Conservation (phyloP, 2,797 vertebrate genomes). For the Muscicapa comitata region DNA sequence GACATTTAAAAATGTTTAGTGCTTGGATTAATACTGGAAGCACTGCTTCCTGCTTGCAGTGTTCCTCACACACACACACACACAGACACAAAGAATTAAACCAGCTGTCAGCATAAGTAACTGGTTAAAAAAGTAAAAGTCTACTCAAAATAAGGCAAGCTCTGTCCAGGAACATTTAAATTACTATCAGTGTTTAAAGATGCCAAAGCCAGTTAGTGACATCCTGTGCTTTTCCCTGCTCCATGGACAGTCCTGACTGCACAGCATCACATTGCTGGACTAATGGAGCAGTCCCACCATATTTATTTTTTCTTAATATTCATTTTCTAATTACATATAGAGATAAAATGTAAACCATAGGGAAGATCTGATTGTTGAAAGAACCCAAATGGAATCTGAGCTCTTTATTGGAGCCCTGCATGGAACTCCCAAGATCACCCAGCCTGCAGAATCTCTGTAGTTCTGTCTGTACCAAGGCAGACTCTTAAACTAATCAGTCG, state of each 20-base stretch:
- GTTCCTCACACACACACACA: not conserved
- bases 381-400: too few relatives aligned
- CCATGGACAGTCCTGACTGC: not conserved
- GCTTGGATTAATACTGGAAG: not conserved
- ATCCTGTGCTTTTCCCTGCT: not conserved
- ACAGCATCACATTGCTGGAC: not conserved
- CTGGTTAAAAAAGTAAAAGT: not conserved
- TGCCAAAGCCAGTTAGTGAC: not conserved
- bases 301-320: too few relatives aligned
- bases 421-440: too few relatives aligned
- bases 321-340: not conserved
- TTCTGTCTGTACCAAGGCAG: too few relatives aligned
- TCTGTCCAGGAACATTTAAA: not conserved
- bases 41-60: not conserved
- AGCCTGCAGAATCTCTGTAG: too few relatives aligned
- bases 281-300: not conserved
- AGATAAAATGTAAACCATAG: not conserved
- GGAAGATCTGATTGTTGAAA: not conserved
- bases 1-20: not conserved
- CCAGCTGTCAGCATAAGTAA: not conserved
- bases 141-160: slow-evolving; percentile 30
- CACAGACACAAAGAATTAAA: not conserved
- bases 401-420: too few relatives aligned
- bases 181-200: not conserved
- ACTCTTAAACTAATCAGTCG: too few relatives aligned